Evolutionary conservation across 2,113 vertebrate genomes (phyloP).

Genomic region (Vicugna pacos): DNA sequence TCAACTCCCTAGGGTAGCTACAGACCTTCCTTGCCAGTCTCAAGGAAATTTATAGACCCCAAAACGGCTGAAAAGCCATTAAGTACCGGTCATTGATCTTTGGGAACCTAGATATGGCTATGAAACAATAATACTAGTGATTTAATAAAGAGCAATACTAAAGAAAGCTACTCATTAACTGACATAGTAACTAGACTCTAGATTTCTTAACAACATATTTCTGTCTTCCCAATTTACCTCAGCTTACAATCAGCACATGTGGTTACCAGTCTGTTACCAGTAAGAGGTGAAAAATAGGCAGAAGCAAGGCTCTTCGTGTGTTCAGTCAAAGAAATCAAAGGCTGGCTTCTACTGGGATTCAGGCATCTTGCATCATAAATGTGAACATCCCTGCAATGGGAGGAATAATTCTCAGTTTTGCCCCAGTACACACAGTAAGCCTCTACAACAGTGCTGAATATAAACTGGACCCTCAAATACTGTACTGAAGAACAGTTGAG

Average conservation of each 20-base stretch:
- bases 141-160: neutral
- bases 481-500: neutral
- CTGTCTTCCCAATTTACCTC: constrained; percentile 86
- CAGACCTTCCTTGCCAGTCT: neutral
- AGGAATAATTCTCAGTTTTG: constrained; percentile 7
- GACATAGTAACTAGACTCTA: neutral
- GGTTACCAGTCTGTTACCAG: constrained; percentile 91
- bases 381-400: constrained; percentile 86
- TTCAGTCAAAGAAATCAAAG: constrained; percentile 87
- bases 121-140: neutral
- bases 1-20: neutral
- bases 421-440: neutral
- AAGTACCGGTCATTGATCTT: neutral
- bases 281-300: constrained; percentile 93
- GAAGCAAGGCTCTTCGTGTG: constrained; percentile 89
- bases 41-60: constrained; percentile 13
- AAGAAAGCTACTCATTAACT: constrained; percentile 13
- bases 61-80: constrained; percentile 32
- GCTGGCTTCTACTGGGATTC: constrained; percentile 74
- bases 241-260: constrained; percentile 91
- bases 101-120: neutral
- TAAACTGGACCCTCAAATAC: constrained; percentile 35
- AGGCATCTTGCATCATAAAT: constrained; percentile 92
- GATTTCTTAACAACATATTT: constrained; percentile 16
- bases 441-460: neutral